phyloP scores from a whole-genome alignment of 2,888 invertebrate species.

The Siphonodentalium dalli region DNA sequence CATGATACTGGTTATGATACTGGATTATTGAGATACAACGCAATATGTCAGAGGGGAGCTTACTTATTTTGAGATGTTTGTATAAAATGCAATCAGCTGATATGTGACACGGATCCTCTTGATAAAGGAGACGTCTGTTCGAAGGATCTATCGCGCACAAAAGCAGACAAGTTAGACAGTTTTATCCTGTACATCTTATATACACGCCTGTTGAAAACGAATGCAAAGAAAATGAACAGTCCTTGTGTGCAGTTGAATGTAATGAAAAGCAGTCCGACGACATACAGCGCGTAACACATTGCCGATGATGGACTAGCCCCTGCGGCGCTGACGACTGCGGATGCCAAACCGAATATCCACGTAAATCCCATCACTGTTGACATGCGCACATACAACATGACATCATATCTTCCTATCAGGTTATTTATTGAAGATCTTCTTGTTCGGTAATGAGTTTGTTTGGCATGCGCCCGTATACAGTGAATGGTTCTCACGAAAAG shows the following conservation, averaged over 20 bases:
- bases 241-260: constrained; percentile 55
- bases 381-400: constrained; percentile 54
- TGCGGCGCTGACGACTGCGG: constrained; percentile 47
- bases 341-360: constrained; percentile 55
- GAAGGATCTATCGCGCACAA: too few species aligned
- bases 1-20: too few species aligned
- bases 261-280: constrained; percentile 46
- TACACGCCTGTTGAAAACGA: constrained; percentile 51
- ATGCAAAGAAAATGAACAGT: constrained; percentile 52
- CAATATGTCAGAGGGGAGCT: too few species aligned
- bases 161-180: too few species aligned
- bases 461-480: constrained; percentile 43
- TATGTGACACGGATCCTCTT: too few species aligned
- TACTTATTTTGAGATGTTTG: too few species aligned
- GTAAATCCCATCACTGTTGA: constrained; percentile 60
- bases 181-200: too few species aligned
- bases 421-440: constrained; percentile 36
- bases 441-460: constrained; percentile 33
- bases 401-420: constrained; percentile 46
- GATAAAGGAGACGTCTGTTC: too few species aligned
- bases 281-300: constrained; percentile 42
- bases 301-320: constrained; percentile 28
- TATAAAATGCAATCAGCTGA: too few species aligned
- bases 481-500: constrained; percentile 50
- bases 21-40: too few species aligned